Evolutionary conservation across 2,113 vertebrate genomes (phyloP), one percentile per base, ranked within the genome.

Genomic region (Xenus cinereus): DNA sequence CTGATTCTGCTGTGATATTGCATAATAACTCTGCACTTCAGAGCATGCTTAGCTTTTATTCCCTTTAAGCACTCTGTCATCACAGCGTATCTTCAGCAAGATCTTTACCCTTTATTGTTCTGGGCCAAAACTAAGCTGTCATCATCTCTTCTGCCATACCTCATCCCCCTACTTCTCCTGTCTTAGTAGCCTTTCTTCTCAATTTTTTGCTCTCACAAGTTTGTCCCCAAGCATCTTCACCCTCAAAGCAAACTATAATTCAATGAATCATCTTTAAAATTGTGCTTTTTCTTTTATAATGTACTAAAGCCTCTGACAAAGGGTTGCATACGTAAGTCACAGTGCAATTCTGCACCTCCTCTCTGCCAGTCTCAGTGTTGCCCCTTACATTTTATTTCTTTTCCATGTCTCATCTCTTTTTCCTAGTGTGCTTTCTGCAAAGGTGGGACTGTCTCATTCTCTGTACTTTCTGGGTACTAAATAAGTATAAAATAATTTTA

Each of bases 81-180:
- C 92, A 91, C 59, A 95, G 75, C 56, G 0, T 62, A 88, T 92
- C 94, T 96, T 78, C 56, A 60, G 81, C 35, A 84, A 90, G 88
- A 84, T 88, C 83, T 96, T 94, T 79, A 71, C 30, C 46, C 68
- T 93, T 94, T 88, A 90, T 84, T 94, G 86, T 96, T 96, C 86
- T 78, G 86, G 94, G 80, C 91, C 95, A 96, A 96, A 96, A 96
- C 68, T 60, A 96, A 96, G 88, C 64, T 92, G 86, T 86, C 90
- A 90, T 94, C 83, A 88, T 88, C 79, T 93, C 93, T 94, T 67
- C 87, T 88, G 83, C 73, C 67, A 85, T 62, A 86, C 69, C 46
- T 90, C 68, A 93, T 81, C 39, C 77, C 64, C 14, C n/a, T 68
- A 69, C 48, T 79, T 72, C 80, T 92, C 64, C 46, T 72, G 43